A percentile compares a stretch with the other conserved stretches of the same genome.
phyloP scores from a whole-genome alignment of 2,797 vertebrate genomes.

The Acrocephalus scirpaceus region DNA sequence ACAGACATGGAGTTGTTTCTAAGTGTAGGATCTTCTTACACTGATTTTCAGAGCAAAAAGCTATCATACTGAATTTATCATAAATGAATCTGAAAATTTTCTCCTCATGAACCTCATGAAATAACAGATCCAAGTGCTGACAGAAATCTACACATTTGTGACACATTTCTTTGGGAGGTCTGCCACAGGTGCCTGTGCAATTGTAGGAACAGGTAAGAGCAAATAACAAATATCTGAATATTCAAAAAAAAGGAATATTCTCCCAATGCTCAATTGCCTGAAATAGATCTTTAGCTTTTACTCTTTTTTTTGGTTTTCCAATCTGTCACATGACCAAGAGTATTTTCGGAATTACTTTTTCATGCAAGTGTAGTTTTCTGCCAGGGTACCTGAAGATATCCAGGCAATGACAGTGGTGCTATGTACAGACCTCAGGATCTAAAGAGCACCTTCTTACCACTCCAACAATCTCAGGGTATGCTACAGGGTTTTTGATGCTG shows the following conservation, averaged over 20 bases:
- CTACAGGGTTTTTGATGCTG: fast-evolving
- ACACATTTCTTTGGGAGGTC: neutral
- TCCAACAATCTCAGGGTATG: neutral
- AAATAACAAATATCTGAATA: neutral
- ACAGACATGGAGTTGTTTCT: neutral
- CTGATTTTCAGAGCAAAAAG: neutral
- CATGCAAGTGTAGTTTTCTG: neutral
- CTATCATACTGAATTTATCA: neutral
- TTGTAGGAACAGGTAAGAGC: neutral
- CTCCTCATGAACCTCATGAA: neutral
- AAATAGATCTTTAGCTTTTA: neutral
- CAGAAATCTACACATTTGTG: neutral
- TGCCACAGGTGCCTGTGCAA: neutral
- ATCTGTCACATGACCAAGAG: neutral
- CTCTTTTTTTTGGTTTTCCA: neutral
- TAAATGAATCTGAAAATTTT: neutral
- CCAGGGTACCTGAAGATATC: neutral
- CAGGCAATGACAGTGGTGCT: neutral
- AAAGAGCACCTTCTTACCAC: neutral
- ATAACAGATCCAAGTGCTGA: neutral
- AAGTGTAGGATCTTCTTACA: neutral
- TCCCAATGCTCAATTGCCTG: neutral
- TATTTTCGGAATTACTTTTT: neutral
- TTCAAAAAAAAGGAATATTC: neutral
- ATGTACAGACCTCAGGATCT: neutral